Conservation (phyloP, 2,797 vertebrate genomes). For the Chiloscyllium punctatum region DNA sequence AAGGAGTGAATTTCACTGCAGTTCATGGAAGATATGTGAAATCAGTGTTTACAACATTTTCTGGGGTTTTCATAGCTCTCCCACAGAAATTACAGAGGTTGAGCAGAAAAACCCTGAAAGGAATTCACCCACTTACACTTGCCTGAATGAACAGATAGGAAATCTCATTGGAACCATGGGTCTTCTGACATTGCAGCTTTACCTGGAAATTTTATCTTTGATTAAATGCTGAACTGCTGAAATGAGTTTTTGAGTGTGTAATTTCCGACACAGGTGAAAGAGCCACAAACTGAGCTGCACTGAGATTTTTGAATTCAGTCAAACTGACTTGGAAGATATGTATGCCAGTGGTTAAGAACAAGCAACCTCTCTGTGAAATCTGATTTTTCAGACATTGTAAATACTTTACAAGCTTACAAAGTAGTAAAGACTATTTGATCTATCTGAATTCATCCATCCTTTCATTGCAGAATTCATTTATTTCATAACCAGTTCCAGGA, state of each 20-base stretch:
- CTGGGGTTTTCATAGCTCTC: background rate
- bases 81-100: background rate
- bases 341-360: background rate
- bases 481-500: background rate
- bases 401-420: background rate
- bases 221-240: background rate
- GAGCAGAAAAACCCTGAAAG: background rate
- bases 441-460: background rate
- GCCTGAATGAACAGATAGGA: background rate
- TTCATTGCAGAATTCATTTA: background rate
- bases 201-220: background rate
- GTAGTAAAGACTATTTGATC: background rate
- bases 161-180: background rate
- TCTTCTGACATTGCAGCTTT: background rate
- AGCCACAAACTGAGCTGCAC: background rate
- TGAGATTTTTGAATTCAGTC: background rate
- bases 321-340: background rate
- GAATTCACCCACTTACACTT: background rate
- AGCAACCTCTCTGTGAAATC: background rate
- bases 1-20: background rate
- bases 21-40: background rate
- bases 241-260: background rate
- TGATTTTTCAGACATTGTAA: background rate
- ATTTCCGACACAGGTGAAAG: background rate
- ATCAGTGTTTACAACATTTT: background rate